Base-by-base conservation (phyloP, 2,797 vertebrate species). In the Gymnothorax javanicus region DNA sequence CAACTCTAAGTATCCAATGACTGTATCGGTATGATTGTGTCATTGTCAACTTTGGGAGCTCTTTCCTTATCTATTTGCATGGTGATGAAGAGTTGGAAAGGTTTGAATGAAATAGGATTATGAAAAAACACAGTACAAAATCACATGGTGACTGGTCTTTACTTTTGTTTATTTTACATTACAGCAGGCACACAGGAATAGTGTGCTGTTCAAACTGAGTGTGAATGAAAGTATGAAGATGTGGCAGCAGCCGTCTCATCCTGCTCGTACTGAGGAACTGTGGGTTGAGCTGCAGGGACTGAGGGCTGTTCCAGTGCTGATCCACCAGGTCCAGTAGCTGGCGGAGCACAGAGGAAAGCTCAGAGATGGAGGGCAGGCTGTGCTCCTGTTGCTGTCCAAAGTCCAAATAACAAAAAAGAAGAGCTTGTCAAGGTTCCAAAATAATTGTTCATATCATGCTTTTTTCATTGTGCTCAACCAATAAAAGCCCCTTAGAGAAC, bases 301-400 rank as follows among this genome's bases (percentile, higher is more conserved):
- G 27, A 73, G 71, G 71, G 71, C 71, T 8, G 27, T 3, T 43
- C 71, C 71, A 73, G 71, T 73, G 71, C 3, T 73, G 71, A 3
- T 73, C 71, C 71, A 73, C 71, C 71, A 73, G 71, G 71, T 73
- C 27, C 12, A 73, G 27, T 17, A 73, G 71, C 71, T 73, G 71
- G 15, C 27, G 27, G 33, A 73, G 71, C 71, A 73, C 71, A 3
- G 71, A 33, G 71, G 71, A 73, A 3, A 73, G 71, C 27, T 73
- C 25, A 3, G 71, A 73, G 71, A 73, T 43, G 4, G 71, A 12
- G 71, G 71, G 1, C 3, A 43, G 71, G 33, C 71, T 33, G 23
- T 15, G 8, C 11, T 33, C 33, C 12, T 33, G 25, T 33, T 6
- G 33, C 71, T 33, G 71, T 33, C 71, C 27, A 25, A 33, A 43